Base-by-base conservation (phyloP, 2,888 invertebrate genomes). In the Callyntrura guangdongensis region DNA sequence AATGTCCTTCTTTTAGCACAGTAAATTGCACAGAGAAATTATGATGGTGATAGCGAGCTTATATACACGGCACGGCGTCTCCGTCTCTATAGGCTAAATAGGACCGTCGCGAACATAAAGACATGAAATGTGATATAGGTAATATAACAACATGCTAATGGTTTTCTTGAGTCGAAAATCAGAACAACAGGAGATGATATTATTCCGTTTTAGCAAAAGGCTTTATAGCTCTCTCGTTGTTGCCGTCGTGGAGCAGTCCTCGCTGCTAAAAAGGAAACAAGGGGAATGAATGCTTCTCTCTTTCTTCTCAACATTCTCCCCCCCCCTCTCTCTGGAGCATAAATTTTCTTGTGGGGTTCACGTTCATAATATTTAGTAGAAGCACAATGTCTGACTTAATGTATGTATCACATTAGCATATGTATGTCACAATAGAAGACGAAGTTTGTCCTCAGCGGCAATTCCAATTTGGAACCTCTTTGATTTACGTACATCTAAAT, bases 1-100 rank as follows among this genome's bases (percentile, higher is more conserved):
- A 74, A 74, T 74, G 49, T 74, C 74, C 12, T 74, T 74, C 47
- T 74, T 74, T 74, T 49, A 49, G 74, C 69, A 74, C 74, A 74
- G 49, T 74, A 74, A 74, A 74, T 47, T 74, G 49, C 20, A 17
- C 49, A 49, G 47, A 22, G 14, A 22, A 74, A 49, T 74, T 74
- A 74, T 22, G 74, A 74, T 67, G 9, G 25, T 9, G 27, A n/a
- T 17, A 45, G 36, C 17, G 69, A 27, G 61, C 61, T 64, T 20
- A 22, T 6, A 22, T 11, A 14, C 56, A 17, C 64, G 5, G 64
- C 25, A 53, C 36, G 8, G 53, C 53, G 8, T 14, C n/a, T 53
- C 53, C 53, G 12, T 53, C n/a, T 9, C 17, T n/a, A 17, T 4
- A n/a, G 45, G 17, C n/a, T 6, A 45, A 69, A 45, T 69, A 69